Evolutionary conservation across 2,888 invertebrate genomes (phyloP).

Genomic region (Calameuta pallipes): DNA sequence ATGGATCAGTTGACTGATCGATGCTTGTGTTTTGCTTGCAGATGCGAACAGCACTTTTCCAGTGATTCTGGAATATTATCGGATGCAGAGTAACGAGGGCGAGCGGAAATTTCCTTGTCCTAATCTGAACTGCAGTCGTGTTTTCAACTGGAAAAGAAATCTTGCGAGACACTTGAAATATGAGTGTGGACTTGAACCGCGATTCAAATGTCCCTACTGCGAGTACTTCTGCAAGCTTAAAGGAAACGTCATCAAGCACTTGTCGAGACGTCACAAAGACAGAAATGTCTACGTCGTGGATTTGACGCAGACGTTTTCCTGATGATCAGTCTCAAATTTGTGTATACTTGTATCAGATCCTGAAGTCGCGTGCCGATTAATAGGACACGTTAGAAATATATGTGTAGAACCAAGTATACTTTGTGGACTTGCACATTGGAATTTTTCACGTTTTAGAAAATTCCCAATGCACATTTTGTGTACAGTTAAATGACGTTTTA

Average conservation of each 20-base stretch:
- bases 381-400: slow-evolving; percentile 15
- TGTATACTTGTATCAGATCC: background rate
- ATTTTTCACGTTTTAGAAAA: background rate
- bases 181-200: slow-evolving; percentile 69
- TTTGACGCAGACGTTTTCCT: slow-evolving; percentile 1
- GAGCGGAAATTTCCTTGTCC: slow-evolving; percentile 46
- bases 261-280: slow-evolving; percentile 22
- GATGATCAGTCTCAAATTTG: background rate
- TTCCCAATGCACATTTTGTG: background rate
- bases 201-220: slow-evolving; percentile 53
- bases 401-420: background rate
- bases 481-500: too few relatives aligned
- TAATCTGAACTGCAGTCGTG: slow-evolving; percentile 41
- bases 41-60: background rate
- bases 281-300: slow-evolving; percentile 20
- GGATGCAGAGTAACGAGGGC: background rate
- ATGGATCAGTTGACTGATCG: background rate
- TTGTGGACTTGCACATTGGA: background rate
- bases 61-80: background rate
- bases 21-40: slow-evolving; percentile 5
- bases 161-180: slow-evolving; percentile 66
- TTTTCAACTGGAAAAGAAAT: slow-evolving; percentile 42
- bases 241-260: slow-evolving; percentile 42
- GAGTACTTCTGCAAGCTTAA: slow-evolving; percentile 46
- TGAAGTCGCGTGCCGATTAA: slow-evolving; percentile 1